Conservation (phyloP, 2,797 vertebrate genomes). For the Arnoldichthys spilopterus region DNA sequence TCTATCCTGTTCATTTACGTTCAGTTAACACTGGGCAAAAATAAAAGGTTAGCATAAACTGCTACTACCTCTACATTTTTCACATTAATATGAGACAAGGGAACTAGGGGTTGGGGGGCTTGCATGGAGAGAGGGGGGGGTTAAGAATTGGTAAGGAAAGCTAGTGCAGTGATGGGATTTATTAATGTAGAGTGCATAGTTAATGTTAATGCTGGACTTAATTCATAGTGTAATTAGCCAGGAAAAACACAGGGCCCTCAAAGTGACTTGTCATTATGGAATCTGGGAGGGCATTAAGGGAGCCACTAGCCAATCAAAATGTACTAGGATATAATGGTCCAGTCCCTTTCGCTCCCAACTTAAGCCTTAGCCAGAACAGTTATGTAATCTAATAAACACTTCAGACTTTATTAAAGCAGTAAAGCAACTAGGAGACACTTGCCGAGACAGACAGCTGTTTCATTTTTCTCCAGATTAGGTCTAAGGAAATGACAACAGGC, state of each 20-base stretch:
- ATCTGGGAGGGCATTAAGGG: conserved; percentile 68
- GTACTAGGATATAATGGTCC: conserved; percentile 55
- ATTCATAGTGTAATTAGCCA: conserved; percentile 47
- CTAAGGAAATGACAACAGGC: conserved; percentile 35
- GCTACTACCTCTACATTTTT: conserved; percentile 28
- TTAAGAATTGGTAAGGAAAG: conserved; percentile 17
- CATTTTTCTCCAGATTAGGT: conserved; percentile 21
- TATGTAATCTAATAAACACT: conserved; percentile 78
- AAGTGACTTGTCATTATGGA: conserved; percentile 64
- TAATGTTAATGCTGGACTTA: conserved; percentile 61
- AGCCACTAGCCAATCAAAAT: conserved; percentile 62
- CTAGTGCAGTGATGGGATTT: conserved; percentile 20
- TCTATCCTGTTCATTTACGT: conserved; percentile 50
- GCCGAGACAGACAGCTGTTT: conserved; percentile 53
- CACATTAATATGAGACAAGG: conserved; percentile 6
- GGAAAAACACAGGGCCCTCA: conserved; percentile 58
- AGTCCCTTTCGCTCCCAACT: conserved; percentile 65
- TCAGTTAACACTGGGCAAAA: conserved; percentile 61
- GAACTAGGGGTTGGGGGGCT: background rate
- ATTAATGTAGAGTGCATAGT: conserved; percentile 31
- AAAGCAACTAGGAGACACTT: conserved; percentile 51
- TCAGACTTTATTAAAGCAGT: conserved; percentile 67
- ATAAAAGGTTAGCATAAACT: conserved; percentile 30
- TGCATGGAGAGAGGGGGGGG: background rate
- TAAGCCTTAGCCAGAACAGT: conserved; percentile 65